phyloP scores from a whole-genome alignment of 2,888 invertebrate species.

The Thymelicus acteon region DNA sequence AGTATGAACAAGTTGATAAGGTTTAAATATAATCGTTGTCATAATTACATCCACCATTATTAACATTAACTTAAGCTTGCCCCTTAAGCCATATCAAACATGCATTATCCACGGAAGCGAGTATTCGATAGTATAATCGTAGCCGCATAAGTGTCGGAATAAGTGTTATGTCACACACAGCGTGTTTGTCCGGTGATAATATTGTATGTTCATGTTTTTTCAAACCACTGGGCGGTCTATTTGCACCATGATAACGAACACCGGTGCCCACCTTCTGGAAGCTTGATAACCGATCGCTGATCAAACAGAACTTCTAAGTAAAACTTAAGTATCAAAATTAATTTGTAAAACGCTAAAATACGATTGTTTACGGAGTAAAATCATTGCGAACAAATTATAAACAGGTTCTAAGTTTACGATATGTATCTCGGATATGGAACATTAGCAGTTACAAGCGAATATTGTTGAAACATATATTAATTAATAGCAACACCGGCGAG shows the following conservation, averaged over 20 bases:
- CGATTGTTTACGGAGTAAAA: no score
- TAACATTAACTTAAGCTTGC: no score
- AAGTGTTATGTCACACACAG: slow-evolving; percentile 32
- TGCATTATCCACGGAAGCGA: slow-evolving; percentile 12
- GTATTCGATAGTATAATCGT: slow-evolving; percentile 15
- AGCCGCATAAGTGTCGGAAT: slow-evolving; percentile 23
- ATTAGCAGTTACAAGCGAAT: slow-evolving; percentile 30
- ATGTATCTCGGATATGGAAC: slow-evolving; percentile 8
- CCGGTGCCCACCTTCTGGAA: slow-evolving; percentile 7
- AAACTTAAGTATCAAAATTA: background rate
- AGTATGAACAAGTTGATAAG: no score
- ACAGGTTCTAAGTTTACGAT: slow-evolving; percentile 1
- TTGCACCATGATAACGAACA: slow-evolving; percentile 33
- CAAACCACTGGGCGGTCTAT: slow-evolving; percentile 36
- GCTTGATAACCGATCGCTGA: background rate
- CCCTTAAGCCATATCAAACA: background rate
- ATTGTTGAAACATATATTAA: slow-evolving; percentile 34
- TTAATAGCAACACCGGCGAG: slow-evolving; percentile 37
- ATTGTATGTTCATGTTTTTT: slow-evolving; percentile 30
- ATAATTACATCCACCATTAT: no score
- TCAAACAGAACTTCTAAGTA: background rate
- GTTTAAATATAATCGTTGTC: no score
- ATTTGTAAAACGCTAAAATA: background rate
- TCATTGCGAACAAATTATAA: background rate
- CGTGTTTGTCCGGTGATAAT: slow-evolving; percentile 36